phyloP scores from a whole-genome alignment of 30 jellyfish, hydroid and myxozoan species.

The Turritopsis rubra region DNA sequence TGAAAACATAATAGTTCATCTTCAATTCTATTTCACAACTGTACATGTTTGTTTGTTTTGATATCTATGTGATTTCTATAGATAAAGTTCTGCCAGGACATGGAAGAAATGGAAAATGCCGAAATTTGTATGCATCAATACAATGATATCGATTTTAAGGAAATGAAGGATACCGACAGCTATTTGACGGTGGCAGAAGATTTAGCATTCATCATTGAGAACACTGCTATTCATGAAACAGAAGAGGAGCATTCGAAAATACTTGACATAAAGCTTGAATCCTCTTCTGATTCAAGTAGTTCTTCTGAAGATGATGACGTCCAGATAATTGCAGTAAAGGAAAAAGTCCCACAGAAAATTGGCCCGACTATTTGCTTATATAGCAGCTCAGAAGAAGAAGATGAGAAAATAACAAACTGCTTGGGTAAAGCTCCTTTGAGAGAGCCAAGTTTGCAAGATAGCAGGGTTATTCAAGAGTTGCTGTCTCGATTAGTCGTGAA shows the following conservation, averaged over 20 bases:
- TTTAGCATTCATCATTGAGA: conserved; percentile 14
- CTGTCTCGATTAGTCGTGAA: neutral
- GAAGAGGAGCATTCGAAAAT: neutral
- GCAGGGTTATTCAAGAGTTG: neutral
- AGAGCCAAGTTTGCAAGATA: neutral
- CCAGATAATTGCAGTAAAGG: neutral
- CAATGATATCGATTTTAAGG: conserved; percentile 8
- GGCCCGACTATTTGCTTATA: neutral
- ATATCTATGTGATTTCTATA: no score
- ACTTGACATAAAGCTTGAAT: neutral
- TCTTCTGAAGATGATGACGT: conserved; percentile 3
- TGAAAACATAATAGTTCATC: no score
- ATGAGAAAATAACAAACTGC: neutral
- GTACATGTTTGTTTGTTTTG: neutral
- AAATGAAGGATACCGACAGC: neutral
- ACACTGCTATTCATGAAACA: conserved; percentile 21
- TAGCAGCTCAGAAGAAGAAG: neutral
- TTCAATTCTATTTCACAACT: no score
- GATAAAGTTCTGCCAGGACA: neutral
- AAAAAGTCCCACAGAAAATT: neutral
- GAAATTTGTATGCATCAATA: neutral
- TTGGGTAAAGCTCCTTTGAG: neutral
- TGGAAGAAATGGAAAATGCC: conserved; percentile 11
- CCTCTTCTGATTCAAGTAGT: conserved; percentile 25
- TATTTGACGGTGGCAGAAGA: conserved; percentile 8